Evolutionary conservation across 2,888 invertebrate species (phyloP).

Genomic region (Hypena proboscidalis): DNA sequence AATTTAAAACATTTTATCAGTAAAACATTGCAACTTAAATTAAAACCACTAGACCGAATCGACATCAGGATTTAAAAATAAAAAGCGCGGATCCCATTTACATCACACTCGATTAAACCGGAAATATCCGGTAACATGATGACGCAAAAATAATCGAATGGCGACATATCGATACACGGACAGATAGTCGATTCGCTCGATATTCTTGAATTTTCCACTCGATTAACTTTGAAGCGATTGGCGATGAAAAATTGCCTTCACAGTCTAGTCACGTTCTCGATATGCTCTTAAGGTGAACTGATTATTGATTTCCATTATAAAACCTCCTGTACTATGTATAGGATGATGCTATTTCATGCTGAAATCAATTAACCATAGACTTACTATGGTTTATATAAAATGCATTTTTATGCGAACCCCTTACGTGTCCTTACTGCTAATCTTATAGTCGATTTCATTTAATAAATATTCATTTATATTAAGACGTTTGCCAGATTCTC

Average conservation of each 20-base stretch:
- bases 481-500: too few species aligned
- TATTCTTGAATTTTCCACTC: slow-evolving; percentile 63
- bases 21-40: background rate
- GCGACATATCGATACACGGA: slow-evolving; percentile 25
- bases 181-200: slow-evolving; percentile 42
- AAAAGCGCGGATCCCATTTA: slow-evolving; percentile 32
- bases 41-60: background rate
- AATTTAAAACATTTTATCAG: too few species aligned
- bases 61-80: slow-evolving; percentile 25
- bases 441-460: too few species aligned
- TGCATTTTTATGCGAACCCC: too few species aligned
- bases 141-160: slow-evolving; percentile 34
- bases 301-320: slow-evolving; percentile 55
- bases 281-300: slow-evolving; percentile 49
- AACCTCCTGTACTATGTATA: slow-evolving; percentile 17
- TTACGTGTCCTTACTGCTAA: too few species aligned
- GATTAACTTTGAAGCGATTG: slow-evolving; percentile 57
- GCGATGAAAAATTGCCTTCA: slow-evolving; percentile 60
- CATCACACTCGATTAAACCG: slow-evolving; percentile 23
- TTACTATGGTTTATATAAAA: too few species aligned
- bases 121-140: slow-evolving; percentile 28
- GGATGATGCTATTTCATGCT: slow-evolving; percentile 8
- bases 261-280: slow-evolving; percentile 57
- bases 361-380: too few species aligned
- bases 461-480: too few species aligned